Conservation (phyloP, 2,113 vertebrate genomes). For the Candoia aspera region DNA sequence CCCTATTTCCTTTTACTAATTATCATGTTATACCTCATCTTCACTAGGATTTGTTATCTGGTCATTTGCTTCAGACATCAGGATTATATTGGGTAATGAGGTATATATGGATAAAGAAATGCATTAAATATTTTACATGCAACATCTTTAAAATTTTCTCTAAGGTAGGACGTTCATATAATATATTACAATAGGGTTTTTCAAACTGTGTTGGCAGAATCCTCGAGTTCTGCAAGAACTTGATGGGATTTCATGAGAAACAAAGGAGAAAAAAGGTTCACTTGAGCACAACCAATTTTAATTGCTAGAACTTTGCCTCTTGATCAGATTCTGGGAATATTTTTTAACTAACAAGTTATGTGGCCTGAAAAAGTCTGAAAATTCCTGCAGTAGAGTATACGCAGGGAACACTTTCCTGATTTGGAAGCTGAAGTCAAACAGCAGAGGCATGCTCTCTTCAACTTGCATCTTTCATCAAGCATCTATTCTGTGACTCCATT, state of each 20-base stretch:
- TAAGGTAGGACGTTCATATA: background rate
- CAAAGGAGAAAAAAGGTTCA: background rate
- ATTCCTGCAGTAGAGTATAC: background rate
- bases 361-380: background rate
- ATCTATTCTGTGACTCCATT: background rate
- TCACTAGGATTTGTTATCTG: background rate
- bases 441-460: background rate
- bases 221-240: background rate
- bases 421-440: background rate
- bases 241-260: background rate
- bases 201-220: background rate
- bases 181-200: background rate
- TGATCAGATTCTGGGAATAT: background rate
- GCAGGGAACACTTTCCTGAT: background rate
- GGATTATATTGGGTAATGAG: background rate
- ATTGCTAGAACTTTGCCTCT: background rate
- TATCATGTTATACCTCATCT: background rate
- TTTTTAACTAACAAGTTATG: background rate
- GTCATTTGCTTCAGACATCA: background rate
- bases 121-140: background rate
- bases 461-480: background rate
- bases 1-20: background rate
- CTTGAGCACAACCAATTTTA: background rate
- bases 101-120: background rate
- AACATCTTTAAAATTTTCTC: background rate